Conservation (phyloP, 2,797 vertebrate species). For the Muscicapa striata region DNA sequence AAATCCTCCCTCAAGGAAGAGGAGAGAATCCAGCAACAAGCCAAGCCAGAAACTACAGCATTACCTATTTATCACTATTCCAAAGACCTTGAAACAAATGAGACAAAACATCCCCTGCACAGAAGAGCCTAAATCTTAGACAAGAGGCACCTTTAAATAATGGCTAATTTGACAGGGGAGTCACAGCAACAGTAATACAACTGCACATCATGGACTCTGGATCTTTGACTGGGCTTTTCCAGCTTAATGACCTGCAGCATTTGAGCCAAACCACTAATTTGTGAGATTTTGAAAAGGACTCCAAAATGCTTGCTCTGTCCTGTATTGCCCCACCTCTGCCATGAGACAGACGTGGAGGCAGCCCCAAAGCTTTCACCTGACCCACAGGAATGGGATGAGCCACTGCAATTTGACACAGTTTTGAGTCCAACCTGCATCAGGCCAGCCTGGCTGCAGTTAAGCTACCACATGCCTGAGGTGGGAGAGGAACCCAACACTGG, state of each 20-base stretch:
- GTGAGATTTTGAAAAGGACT: neutral
- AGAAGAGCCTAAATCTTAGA: neutral
- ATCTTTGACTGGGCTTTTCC: neutral
- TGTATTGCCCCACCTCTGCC: neutral
- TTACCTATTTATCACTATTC: neutral
- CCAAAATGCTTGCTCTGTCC: neutral
- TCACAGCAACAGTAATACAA: neutral
- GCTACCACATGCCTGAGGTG: neutral
- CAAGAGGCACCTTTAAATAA: neutral
- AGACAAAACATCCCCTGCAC: neutral
- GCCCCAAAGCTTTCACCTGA: neutral
- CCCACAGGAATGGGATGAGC: neutral
- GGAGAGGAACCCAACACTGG: neutral
- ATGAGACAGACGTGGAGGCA: accelerated
- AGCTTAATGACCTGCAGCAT: neutral
- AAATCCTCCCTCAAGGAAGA: neutral
- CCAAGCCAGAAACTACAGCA: neutral
- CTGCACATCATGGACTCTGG: neutral
- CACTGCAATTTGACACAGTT: neutral
- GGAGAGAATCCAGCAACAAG: neutral
- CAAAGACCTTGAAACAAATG: neutral
- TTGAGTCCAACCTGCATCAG: neutral
- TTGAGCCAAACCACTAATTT: neutral
- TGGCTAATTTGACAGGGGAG: neutral
- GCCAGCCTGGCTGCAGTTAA: neutral